phyloP scores from a whole-genome alignment of 2,797 vertebrate species.

The Arremon brunneinucha region DNA sequence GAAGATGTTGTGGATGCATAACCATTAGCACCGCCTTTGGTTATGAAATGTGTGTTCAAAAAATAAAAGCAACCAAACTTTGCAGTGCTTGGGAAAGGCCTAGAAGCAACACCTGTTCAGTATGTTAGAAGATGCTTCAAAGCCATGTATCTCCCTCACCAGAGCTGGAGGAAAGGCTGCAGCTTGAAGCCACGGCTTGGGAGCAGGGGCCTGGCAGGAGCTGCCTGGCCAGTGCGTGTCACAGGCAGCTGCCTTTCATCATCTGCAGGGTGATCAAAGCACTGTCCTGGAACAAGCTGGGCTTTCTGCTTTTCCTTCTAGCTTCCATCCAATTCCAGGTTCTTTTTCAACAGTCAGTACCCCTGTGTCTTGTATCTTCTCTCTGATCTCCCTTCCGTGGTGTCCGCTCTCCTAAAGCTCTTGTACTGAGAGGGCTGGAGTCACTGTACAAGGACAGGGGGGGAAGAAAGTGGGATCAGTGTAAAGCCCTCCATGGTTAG shows the following conservation, averaged over 20 bases:
- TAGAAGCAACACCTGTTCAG: neutral
- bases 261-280: neutral
- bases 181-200: neutral
- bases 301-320: neutral
- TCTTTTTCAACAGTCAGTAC: neutral
- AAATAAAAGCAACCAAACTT: neutral
- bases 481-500: neutral
- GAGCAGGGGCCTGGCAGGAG: neutral
- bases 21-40: neutral
- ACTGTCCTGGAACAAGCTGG: neutral
- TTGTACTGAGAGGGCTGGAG: neutral
- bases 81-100: neutral
- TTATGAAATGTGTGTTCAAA: neutral
- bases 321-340: neutral
- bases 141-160: neutral
- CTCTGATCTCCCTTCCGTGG: neutral
- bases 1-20: neutral
- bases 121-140: neutral
- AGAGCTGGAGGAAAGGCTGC: neutral
- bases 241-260: neutral
- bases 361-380: neutral
- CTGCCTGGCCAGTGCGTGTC: fast-evolving
- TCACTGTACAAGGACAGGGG: fast-evolving
- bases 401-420: neutral
- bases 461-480: neutral